phyloP scores from a whole-genome alignment of 2,797 vertebrate species.

The Aeoliscus strigatus region DNA sequence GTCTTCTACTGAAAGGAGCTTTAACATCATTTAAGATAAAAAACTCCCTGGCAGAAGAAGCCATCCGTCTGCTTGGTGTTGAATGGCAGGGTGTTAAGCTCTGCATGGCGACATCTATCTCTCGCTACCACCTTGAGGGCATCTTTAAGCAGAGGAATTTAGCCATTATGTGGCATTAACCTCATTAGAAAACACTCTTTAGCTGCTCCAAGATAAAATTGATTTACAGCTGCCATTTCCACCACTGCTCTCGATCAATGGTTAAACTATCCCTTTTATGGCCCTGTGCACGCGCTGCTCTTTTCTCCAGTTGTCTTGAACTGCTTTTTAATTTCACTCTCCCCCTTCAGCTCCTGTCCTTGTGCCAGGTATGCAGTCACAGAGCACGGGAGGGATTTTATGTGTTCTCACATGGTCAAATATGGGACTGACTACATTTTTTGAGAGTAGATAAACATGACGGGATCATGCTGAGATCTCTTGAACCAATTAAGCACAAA shows the following conservation, averaged over 20 bases:
- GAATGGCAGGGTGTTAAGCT: conserved; percentile 57
- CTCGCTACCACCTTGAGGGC: conserved; percentile 78
- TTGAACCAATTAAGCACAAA: conserved; percentile 52
- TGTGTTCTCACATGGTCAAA: conserved; percentile 36
- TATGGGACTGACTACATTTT: conserved; percentile 31
- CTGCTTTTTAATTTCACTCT: conserved; percentile 60
- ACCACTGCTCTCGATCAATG: conserved; percentile 82
- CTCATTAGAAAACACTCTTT: conserved; percentile 88
- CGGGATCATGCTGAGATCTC: conserved; percentile 33
- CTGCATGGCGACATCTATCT: conserved; percentile 77
- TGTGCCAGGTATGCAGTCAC: conserved; percentile 59
- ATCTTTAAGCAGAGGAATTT: conserved; percentile 81
- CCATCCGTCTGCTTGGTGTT: conserved; percentile 33
- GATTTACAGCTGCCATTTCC: conserved; percentile 86
- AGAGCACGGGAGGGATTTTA: conserved; percentile 28
- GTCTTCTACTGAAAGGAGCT: conserved; percentile 34
- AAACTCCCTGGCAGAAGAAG: conserved; percentile 23
- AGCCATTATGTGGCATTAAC: conserved; percentile 86
- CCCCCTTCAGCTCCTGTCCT: conserved; percentile 51
- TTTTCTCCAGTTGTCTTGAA: conserved; percentile 63
- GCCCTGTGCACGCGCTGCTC: conserved; percentile 61
- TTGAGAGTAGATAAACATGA: conserved; percentile 26
- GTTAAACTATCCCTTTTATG: conserved; percentile 84
- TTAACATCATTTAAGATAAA: conserved; percentile 43
- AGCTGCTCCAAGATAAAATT: conserved; percentile 84